Percentiles rank a stretch among this genome's conserved stretches.
phyloP scores from a whole-genome alignment of 2,113 vertebrate genomes.

The Garra rufa region DNA sequence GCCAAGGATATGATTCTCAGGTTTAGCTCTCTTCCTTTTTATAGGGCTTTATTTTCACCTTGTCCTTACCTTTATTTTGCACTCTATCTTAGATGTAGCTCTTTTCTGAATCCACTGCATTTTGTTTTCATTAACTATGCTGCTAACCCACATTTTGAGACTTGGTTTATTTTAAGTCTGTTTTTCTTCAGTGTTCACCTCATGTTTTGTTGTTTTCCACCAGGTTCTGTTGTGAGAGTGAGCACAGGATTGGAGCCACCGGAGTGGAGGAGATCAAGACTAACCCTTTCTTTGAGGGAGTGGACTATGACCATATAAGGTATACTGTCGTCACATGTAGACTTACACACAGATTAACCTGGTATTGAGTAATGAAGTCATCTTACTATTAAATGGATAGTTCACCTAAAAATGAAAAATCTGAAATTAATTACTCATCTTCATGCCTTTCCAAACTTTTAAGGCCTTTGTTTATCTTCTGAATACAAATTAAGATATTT shows the following conservation, averaged over 20 bases:
- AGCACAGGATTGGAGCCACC: conserved; percentile 89
- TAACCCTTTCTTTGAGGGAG: conserved; percentile 96
- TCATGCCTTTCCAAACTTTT: too few species aligned
- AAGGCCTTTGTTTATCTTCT: too few species aligned
- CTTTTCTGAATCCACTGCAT: neutral
- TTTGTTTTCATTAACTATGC: neutral
- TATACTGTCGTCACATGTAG: conserved; percentile 56
- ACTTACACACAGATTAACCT: neutral
- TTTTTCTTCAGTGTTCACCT: neutral
- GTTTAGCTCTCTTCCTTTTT: conserved; percentile 64
- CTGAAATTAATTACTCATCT: too few species aligned
- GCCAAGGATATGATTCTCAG: conserved; percentile 98
- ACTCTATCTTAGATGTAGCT: neutral
- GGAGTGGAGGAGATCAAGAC: conserved; percentile 95
- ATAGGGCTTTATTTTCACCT: neutral
- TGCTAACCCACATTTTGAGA: neutral
- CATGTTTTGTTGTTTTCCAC: conserved; percentile 17
- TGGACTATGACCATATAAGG: conserved; percentile 99
- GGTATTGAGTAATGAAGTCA: neutral
- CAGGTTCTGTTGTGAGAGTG: conserved; percentile 98
- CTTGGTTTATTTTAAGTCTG: neutral
- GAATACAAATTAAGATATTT: too few species aligned
- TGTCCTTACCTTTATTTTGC: neutral
- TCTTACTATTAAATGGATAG: neutral
- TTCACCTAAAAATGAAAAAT: too few species aligned